Conservation (phyloP, 1,140 invertebrate species). For the Periplaneta americana region DNA sequence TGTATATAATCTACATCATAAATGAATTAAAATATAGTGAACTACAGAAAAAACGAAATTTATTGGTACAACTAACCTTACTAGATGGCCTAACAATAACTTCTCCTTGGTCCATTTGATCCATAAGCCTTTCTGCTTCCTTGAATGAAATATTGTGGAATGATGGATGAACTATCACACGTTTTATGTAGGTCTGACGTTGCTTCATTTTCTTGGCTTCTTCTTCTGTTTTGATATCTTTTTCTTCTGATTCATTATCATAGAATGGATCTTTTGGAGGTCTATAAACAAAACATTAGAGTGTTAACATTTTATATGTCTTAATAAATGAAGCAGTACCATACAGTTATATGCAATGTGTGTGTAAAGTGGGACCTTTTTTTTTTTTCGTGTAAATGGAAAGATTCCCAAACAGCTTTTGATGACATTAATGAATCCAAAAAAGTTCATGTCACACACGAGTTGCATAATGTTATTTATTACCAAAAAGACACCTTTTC, state of each 20-base stretch:
- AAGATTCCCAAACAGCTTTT: too few species aligned
- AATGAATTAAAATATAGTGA: neutral
- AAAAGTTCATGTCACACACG: too few species aligned
- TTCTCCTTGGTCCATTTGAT: constrained; percentile 92
- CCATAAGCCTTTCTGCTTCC: constrained; percentile 88
- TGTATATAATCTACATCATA: neutral
- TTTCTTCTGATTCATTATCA: constrained; percentile 80
- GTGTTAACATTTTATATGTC: too few species aligned
- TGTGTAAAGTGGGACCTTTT: too few species aligned
- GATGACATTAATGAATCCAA: too few species aligned
- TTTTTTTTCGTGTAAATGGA: too few species aligned
- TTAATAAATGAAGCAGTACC: too few species aligned
- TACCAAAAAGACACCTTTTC: too few species aligned
- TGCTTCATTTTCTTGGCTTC: constrained; percentile 77
- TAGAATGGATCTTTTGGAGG: constrained; percentile 88
- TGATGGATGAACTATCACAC: constrained; percentile 95
- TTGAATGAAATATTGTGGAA: constrained; percentile 96
- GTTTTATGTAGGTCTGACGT: constrained; percentile 80
- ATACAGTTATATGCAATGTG: too few species aligned
- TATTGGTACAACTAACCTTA: constrained; percentile 60
- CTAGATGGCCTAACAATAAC: constrained; percentile 94
- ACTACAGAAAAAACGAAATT: neutral
- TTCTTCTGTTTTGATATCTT: constrained; percentile 70
- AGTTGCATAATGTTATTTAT: too few species aligned
- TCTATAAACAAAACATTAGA: too few species aligned